These are phyloP conservation scores for Pterocles orientalis DNA, from an alignment of 2,113 vertebrate species.

Conservation along the genomic window DNA sequence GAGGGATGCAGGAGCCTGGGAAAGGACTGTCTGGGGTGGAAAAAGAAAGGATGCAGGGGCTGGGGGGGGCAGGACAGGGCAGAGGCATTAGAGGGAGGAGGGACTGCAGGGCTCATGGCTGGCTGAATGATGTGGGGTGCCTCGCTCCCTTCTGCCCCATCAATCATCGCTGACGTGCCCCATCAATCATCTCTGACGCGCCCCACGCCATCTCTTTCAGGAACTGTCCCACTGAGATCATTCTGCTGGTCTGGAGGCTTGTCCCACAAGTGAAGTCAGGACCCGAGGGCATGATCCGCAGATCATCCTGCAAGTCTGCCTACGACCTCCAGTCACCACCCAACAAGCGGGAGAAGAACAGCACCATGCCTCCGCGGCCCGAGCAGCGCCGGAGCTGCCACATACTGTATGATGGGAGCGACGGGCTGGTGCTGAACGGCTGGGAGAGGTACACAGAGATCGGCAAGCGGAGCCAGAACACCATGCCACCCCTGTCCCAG, in stretches of 20 bases:
- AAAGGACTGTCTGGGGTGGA: background rate
- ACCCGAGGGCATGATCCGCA: conserved; percentile 82
- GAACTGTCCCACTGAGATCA: conserved; percentile 89
- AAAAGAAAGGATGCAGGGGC: background rate
- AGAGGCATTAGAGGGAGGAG: background rate
- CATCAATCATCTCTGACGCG: background rate
- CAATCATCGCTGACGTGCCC: background rate
- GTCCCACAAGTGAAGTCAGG: conserved; percentile 83
- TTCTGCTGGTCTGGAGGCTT: conserved; percentile 89
- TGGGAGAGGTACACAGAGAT: conserved; percentile 84
- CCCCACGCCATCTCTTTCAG: conserved; percentile 36
- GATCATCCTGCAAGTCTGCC: conserved; percentile 85
- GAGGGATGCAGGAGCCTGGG: background rate
- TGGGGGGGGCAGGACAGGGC: background rate
- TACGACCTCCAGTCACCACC: conserved; percentile 85
- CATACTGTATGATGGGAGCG: conserved; percentile 77
- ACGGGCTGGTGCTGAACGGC: conserved; percentile 73
- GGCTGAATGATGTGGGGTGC: accelerated
- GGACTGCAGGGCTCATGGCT: background rate
- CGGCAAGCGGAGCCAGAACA: conserved; percentile 73
- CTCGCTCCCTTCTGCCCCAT: accelerated
- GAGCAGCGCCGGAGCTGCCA: conserved; percentile 86
- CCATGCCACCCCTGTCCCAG: conserved; percentile 77
- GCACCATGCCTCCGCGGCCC: conserved; percentile 65
- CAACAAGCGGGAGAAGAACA: conserved; percentile 81